Evolutionary conservation across 2,888 invertebrate species (phyloP).

Genomic region (Torymus aiolomorphi): DNA sequence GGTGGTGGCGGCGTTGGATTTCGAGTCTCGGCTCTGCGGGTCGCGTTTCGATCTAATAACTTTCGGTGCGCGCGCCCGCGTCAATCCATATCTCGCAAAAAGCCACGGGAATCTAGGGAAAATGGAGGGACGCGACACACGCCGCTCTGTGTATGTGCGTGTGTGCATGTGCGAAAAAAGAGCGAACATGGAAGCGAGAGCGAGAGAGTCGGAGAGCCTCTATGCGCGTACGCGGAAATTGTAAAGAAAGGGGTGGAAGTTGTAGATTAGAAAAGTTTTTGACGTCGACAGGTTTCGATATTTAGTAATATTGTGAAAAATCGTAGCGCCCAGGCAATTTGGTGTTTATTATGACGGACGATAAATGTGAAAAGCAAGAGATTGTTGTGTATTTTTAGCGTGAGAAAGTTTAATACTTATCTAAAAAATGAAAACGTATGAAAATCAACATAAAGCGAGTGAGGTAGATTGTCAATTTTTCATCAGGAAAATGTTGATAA

Average conservation of each 20-base stretch:
- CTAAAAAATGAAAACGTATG: no score
- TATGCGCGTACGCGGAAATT: background rate
- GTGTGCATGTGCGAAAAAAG: no score
- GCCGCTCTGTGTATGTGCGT: background rate
- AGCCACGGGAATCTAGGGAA: constrained; percentile 19
- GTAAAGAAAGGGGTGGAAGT: background rate
- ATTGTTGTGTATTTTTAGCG: no score
- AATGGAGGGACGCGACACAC: background rate
- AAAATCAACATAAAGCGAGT: no score
- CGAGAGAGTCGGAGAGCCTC: background rate
- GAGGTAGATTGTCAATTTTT: no score
- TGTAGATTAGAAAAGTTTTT: background rate
- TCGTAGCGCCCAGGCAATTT: no score
- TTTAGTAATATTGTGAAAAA: no score
- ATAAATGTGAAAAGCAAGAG: no score
- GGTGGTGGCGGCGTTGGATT: background rate
- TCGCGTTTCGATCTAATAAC: constrained; percentile 50
- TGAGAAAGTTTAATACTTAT: no score
- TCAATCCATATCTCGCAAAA: constrained; percentile 46
- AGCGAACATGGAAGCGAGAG: background rate
- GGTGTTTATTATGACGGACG: no score
- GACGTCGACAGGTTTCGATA: no score
- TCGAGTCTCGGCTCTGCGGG: background rate
- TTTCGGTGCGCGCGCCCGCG: constrained; percentile 26
- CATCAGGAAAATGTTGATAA: no score